Evolutionary conservation across 1,140 invertebrate species (phyloP).

Genomic region (Fragariocoptes setiger): DNA sequence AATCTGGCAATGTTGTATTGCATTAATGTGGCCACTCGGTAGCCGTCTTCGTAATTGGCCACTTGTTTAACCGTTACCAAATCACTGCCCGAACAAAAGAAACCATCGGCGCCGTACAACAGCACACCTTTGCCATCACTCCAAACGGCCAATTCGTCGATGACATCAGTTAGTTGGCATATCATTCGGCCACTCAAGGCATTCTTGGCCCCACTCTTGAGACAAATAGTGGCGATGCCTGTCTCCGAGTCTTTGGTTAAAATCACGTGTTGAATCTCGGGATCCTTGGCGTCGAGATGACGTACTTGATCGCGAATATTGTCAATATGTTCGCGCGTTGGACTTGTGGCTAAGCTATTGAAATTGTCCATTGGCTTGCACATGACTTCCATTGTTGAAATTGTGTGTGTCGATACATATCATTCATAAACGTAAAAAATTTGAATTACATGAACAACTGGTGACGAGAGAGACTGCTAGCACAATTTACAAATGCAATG

Average conservation of each 20-base stretch:
- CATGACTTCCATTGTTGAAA: no score
- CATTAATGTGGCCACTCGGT: constrained; percentile 2
- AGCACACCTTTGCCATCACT: constrained; percentile 3
- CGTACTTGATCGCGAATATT: neutral
- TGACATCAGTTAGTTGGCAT: constrained; percentile 2
- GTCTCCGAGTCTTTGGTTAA: constrained; percentile 1
- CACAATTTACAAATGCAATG: no score
- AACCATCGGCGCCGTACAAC: constrained; percentile 3
- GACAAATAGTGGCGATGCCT: constrained; percentile 5
- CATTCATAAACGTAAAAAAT: no score
- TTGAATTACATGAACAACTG: no score
- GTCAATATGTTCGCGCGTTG: neutral
- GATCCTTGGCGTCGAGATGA: no score
- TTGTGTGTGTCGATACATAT: no score
- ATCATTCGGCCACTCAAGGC: constrained; percentile 4
- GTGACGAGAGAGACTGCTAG: no score
- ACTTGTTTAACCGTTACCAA: constrained; percentile 2
- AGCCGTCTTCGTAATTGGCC: neutral
- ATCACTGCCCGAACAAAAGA: constrained; percentile 6
- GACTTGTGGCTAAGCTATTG: no score
- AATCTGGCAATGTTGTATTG: constrained; percentile 3
- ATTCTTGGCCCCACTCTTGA: constrained; percentile 4
- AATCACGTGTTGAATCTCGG: no score
- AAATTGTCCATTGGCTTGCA: no score
- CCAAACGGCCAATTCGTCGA: constrained; percentile 2